A percentile compares a stretch with the other conserved stretches of the same genome.
Evolutionary conservation across 2,888 invertebrate genomes (phyloP).

Genomic region (Melanostoma scalare): DNA sequence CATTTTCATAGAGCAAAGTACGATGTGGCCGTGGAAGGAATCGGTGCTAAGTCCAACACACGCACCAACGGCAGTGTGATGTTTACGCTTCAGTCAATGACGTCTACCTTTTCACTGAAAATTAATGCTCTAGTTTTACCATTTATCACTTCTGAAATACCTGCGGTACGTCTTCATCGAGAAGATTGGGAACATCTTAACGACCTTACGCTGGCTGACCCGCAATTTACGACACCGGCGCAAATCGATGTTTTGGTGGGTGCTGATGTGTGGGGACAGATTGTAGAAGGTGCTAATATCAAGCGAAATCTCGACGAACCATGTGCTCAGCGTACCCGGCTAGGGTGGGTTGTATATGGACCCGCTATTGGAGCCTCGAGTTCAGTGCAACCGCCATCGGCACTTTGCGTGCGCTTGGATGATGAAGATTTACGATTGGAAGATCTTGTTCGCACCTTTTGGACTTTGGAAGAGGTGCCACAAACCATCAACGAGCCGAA

Average conservation of each 20-base stretch:
- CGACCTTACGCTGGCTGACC: too few species aligned
- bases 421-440: conserved; percentile 27
- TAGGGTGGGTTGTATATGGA: conserved; percentile 50
- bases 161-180: too few species aligned
- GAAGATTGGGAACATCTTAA: too few species aligned
- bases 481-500: conserved; percentile 9
- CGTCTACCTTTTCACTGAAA: too few species aligned
- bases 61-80: conserved; percentile 17
- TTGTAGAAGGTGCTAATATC: background rate
- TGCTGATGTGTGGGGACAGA: too few species aligned
- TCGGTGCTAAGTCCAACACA: conserved; percentile 14
- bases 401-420: too few species aligned
- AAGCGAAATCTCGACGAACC: too few species aligned
- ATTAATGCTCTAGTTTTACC: too few species aligned
- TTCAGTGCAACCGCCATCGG: background rate
- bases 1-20: conserved; percentile 17
- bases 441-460: conserved; percentile 48
- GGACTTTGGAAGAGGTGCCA: conserved; percentile 45
- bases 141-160: too few species aligned
- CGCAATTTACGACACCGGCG: too few species aligned
- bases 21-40: conserved; percentile 38
- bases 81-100: background rate
- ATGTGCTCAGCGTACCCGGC: conserved; percentile 14
- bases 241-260: too few species aligned
- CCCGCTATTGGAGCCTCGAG: background rate